Evolutionary conservation across 2,113 vertebrate species (phyloP), one percentile per base, ranked within the genome.

Genomic region (Indicator maculatus): DNA sequence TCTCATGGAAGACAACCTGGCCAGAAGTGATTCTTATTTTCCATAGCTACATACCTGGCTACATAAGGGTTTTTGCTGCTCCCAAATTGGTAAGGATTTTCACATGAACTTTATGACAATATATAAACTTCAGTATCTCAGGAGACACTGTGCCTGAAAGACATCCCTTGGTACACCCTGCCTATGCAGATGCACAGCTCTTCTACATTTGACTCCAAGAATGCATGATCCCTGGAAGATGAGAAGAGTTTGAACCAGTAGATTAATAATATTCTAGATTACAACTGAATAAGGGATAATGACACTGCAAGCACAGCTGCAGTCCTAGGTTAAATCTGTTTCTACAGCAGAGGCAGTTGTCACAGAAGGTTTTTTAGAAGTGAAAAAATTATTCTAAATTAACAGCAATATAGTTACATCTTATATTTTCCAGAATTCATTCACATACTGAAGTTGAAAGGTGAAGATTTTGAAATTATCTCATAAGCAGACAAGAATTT

Each of bases 401-500:
- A 63, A 45, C 30, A 73, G 11, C 36, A 74, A 71, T 4, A 12
- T 26, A 61, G 58, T 69, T 36, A 36, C 36, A 36, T 36, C 12
- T 67, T 82, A 47, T 4, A 44, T 77, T 90, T 84, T 77, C 65
- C 61, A 70, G 44, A 87, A 80, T 23, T 82, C 82, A 92, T 58
- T 95, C 79, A 76, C 17, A n/a, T 36, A 56, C 15, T 56, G 66
- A 89, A 93, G 55, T 21, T 53, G 50, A 96, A 91, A 87, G 38
- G 52, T 67, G 19, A 74, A 75, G 41, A 36, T 52, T 79, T 41
- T 86, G 52, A 78, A 96, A 71, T 58, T 66, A 66, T 30, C 69
- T 88, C 65, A 41, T 65, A 86, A 96, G 31, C 70, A 87, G 77
- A 47, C 24, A 16, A 84, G 50, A 96, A 77, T 74, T 93, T 74